Conservation (phyloP, 2,113 vertebrate genomes). For the Myocastor coypus region DNA sequence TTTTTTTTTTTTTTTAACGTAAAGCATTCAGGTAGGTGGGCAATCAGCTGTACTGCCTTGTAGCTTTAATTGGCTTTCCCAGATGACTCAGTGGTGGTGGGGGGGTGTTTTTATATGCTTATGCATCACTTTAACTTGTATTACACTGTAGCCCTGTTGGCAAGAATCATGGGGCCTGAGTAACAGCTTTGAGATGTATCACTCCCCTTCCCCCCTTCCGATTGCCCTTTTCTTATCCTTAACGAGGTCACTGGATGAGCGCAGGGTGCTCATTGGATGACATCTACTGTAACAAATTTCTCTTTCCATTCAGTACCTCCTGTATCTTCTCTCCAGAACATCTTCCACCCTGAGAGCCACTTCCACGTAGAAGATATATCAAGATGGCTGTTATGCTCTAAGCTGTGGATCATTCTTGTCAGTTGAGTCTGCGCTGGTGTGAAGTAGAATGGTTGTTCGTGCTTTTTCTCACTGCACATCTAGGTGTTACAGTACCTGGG, state of each 20-base stretch:
- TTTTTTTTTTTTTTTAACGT: neutral
- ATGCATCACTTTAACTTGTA: too few relatives aligned
- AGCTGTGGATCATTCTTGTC: neutral
- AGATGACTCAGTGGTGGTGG: neutral
- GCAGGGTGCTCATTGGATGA: neutral
- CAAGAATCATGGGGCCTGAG: neutral
- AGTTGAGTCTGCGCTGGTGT: neutral
- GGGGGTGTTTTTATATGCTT: too few relatives aligned
- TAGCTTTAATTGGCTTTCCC: neutral
- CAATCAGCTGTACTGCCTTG: too few relatives aligned
- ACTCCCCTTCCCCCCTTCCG: neutral
- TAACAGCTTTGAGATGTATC: neutral
- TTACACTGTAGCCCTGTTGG: neutral
- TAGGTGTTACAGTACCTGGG: fast-evolving
- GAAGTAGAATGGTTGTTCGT: fast-evolving
- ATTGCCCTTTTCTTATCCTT: neutral
- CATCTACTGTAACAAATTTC: neutral
- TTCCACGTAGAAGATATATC: neutral
- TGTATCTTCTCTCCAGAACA: neutral
- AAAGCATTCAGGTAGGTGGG: neutral
- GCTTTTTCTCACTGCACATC: fast-evolving
- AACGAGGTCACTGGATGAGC: neutral
- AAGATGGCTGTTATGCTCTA: neutral
- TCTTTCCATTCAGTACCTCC: neutral
- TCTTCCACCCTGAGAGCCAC: neutral